Evolutionary conservation across 2,113 vertebrate genomes (phyloP).

Genomic region (Blennius ocellaris): DNA sequence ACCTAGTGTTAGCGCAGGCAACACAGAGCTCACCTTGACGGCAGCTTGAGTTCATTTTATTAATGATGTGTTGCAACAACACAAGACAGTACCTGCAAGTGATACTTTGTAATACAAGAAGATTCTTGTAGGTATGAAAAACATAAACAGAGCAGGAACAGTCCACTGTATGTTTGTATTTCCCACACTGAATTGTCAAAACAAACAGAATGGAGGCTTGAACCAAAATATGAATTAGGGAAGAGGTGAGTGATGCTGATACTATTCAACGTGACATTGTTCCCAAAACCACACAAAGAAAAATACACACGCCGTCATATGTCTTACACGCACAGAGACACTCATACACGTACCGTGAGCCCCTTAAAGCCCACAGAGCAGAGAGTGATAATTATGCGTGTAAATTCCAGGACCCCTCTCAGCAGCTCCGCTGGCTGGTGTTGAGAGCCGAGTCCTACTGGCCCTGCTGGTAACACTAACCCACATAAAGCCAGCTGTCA

Average conservation of each 20-base stretch:
- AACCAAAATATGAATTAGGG: constrained; percentile 77
- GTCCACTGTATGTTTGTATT: constrained; percentile 64
- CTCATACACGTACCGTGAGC: constrained; percentile 42
- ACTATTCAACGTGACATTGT: constrained; percentile 53
- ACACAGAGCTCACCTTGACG: constrained; percentile 7
- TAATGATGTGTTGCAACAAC: constrained; percentile 31
- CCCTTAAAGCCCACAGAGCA: constrained; percentile 60
- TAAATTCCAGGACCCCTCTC: constrained; percentile 72
- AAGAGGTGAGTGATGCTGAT: constrained; percentile 65
- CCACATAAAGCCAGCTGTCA: constrained; percentile 53
- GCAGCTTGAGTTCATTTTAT: constrained; percentile 13
- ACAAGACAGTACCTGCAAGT: constrained; percentile 43
- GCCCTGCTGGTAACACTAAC: constrained; percentile 54
- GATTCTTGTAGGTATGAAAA: constrained; percentile 59
- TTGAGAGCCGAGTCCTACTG: constrained; percentile 67
- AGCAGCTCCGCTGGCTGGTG: constrained; percentile 60
- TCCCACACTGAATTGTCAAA: constrained; percentile 73
- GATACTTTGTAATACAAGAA: constrained; percentile 28
- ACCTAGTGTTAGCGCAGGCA: constrained; percentile 67
- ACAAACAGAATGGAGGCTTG: constrained; percentile 56
- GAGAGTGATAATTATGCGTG: constrained; percentile 77
- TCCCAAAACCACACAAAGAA: constrained; percentile 62
- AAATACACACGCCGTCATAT: constrained; percentile 26
- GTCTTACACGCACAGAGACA: constrained; percentile 4
- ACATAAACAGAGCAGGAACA: constrained; percentile 49